Evolutionary conservation across 2,888 invertebrate genomes (phyloP).

Genomic region (Hecatera dysodea): DNA sequence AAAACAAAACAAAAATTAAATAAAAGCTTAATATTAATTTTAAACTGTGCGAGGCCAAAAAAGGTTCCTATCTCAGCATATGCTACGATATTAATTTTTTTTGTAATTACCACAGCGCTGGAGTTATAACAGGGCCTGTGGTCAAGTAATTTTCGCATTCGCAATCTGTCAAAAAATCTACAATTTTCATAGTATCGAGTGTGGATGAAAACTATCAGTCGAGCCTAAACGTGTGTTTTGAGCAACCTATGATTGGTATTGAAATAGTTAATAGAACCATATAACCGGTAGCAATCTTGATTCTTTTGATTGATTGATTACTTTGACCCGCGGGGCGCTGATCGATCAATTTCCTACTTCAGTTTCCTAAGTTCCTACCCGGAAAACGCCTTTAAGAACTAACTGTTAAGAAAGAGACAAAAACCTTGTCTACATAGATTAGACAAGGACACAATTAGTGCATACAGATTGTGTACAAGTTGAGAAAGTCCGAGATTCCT

Average conservation of each 20-base stretch:
- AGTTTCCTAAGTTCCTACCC: constrained; percentile 29
- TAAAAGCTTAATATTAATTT: too few relatives aligned
- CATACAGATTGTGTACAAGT: constrained; percentile 31
- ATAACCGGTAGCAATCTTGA: constrained; percentile 26
- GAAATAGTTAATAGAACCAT: not conserved
- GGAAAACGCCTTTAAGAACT: constrained; percentile 26
- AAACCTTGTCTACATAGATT: constrained; percentile 7
- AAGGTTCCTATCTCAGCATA: too few relatives aligned
- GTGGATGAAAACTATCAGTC: not conserved
- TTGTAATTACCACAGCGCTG: too few relatives aligned
- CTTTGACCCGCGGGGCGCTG: constrained; percentile 26
- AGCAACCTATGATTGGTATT: not conserved
- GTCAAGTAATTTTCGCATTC: too few relatives aligned
- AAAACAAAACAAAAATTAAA: too few relatives aligned
- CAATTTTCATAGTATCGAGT: not conserved
- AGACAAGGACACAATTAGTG: constrained; percentile 40
- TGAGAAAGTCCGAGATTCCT: constrained; percentile 52
- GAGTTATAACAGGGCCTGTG: too few relatives aligned
- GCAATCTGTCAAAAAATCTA: too few relatives aligned
- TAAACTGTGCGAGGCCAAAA: too few relatives aligned
- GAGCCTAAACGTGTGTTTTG: not conserved
- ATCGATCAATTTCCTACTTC: constrained; percentile 32
- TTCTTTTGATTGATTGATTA: constrained; percentile 41
- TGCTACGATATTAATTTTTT: too few relatives aligned
- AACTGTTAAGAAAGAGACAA: constrained; percentile 21